Base-by-base conservation (phyloP, 2,797 vertebrate genomes). In the Myiothlypis chrysogaster region DNA sequence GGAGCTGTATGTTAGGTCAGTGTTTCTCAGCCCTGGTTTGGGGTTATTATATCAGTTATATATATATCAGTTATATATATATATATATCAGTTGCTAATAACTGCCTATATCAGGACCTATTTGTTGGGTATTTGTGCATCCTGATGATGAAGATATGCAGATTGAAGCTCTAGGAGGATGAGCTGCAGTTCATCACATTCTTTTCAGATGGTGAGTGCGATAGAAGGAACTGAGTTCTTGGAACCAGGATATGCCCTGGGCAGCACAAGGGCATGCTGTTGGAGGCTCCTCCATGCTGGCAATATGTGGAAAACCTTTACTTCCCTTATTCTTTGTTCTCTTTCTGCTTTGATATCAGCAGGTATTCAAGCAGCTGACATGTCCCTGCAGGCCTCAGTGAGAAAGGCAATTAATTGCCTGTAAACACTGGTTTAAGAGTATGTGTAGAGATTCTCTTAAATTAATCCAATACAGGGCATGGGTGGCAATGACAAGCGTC, bases 1-100 rank as follows among this genome's bases (percentile, higher is more conserved):
- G 43, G 9, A 91, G 15, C 15, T 0, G 0, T 19, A 9, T 27
- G 32, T n/a, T 37, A 8, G 61, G 19, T 12, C n/a, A 20, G 7
- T 18, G 23, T 25, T 90, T 43, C 27, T 2, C 5, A 73, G 4
- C 4, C 28, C 18, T 55, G 43, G 44, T 14, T 75, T 53, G 50
- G 53, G 9, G 10, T 90, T 79, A 22, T 37, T n/a, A n/a, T n/a
- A n/a, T n/a, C n/a, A n/a, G n/a, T n/a, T n/a, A n/a, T n/a, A n/a
- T n/a, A n/a, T n/a, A n/a, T n/a, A n/a, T n/a, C n/a, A n/a, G n/a
- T n/a, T n/a, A n/a, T n/a, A n/a, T n/a, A n/a, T n/a, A n/a, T n/a
- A n/a, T n/a, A n/a, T n/a, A n/a, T n/a, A n/a, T 75, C 56, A 22
- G 34, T 4, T 75, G 16, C 35, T n/a, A 9, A 37, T 27, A 44